Base-by-base conservation (phyloP, 2,113 vertebrate species). In the Ariopsis seemanni region DNA sequence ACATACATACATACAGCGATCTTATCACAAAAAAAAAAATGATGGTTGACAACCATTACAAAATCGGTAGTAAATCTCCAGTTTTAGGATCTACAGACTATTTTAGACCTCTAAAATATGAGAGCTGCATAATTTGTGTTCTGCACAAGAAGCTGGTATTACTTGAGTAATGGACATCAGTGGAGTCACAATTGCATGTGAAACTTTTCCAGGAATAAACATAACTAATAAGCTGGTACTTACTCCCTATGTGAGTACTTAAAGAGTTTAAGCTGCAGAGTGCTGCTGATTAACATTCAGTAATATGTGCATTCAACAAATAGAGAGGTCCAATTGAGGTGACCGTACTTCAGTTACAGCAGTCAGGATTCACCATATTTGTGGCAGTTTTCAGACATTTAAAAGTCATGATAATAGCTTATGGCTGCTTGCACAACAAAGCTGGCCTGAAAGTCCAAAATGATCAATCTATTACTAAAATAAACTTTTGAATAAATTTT, bases 191-290 rank as follows among this genome's bases (percentile, higher is more conserved):
- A 78, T 88, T 83, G 86, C 42, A 81, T 89, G 82, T 92, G 86
- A 92, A 93, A 69, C 74, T 30, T 12, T 87, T 92, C 92, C 90
- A 92, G 85, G 63, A 93, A 91, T 82, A 90, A 77, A 86, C 82
- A 84, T 89, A 82, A 89, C 88, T 87, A 85, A 79, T 84, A 84
- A 80, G 85, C 87, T 86, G 87, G 89, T 92, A 93, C 93, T 92
- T 92, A 87, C 89, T 92, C 90, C 90, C 89, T 52, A 42, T 89
- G 90, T 89, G 90, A 91, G 87, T 85, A 69, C 85, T 81, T 48
- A 25, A 63, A 82, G 74, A 63, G 55, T 52, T 77, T 85, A 25
- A 74, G 52, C 57, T 30, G 57, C 65, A 84, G 71, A 34, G 48
- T 84, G 65, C 52, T 84, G 34, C 52, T 74, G 65, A 84, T 84